Evolutionary conservation across 2,888 invertebrate species (phyloP), one percentile per base, ranked within the genome.

Genomic region (Allacma fusca): DNA sequence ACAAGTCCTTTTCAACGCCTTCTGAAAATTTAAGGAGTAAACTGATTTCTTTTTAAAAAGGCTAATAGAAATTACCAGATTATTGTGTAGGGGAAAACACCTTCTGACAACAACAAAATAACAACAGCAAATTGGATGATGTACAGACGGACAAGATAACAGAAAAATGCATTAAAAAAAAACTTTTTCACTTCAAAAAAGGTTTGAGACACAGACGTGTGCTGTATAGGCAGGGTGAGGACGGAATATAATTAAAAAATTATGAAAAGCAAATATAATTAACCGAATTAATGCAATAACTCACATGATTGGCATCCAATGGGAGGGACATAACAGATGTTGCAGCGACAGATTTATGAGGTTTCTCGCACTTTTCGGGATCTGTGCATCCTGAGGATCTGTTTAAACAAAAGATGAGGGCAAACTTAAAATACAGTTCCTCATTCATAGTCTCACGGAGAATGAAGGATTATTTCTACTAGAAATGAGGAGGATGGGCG

Each of bases 361-460:
- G 16, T 43, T 79, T 78, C 50, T 79, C 81, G 78, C 81, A 81
- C 43, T 78, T 72, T 79, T 80, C 83, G 21, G 80, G 78, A 77
- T 81, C 81, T 23, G 7, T 26, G 34, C 73, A 74, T 50, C 73
- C 73, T n/a, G 73, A 59, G 12, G 73, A 74, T 23, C 73, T 74
- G 62, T 62, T 62, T 12, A 69, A 69, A 59, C 26, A 50, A 50
- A 59, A 72, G 29, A 59, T 72, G 34, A 43, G 9, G 29, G 4
- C 23, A 26, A 7, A 2, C 67, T 19, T 26, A 57, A 57, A 26
- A 71, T 69, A 44, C 34, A 44, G 19, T 21, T 69, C 9, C 24
- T 23, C n/a, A 13, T 34, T 28, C 24, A 69, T 34, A 62, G n/a
- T 34, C 4, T 69, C 16, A 43, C 28, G 44, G 4, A n/a, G 43